Evolutionary conservation across 2,888 invertebrate genomes (phyloP).

Genomic region (Amphipoea lucens): DNA sequence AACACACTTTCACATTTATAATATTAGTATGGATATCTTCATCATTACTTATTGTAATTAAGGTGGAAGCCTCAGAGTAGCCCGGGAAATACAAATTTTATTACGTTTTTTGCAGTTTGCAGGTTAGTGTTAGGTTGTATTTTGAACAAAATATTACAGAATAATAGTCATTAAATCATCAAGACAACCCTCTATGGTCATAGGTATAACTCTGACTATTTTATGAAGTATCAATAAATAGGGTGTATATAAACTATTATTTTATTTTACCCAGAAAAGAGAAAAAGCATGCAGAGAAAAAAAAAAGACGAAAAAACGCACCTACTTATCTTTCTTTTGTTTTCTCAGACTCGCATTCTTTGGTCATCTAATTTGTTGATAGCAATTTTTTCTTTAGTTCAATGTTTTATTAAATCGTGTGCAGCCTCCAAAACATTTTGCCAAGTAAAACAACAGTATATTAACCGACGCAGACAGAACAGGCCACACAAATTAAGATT

Average conservation of each 20-base stretch:
- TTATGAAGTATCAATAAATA: neutral
- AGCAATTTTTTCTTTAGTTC: conserved; percentile 17
- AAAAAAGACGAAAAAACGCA: neutral
- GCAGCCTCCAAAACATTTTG: conserved; percentile 63
- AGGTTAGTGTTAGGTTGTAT: too few relatives aligned
- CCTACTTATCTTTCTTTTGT: neutral
- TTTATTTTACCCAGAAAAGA: neutral
- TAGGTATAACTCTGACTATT: neutral
- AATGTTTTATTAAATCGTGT: conserved; percentile 58
- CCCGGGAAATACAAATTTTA: neutral
- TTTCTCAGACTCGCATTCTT: neutral
- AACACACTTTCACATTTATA: too few relatives aligned
- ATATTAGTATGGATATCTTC: conserved; percentile 3
- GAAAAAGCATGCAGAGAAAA: neutral
- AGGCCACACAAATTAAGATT: conserved; percentile 84
- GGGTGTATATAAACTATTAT: neutral
- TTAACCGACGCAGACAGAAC: conserved; percentile 73
- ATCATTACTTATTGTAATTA: conserved; percentile 1
- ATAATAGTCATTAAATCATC: neutral
- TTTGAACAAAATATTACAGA: neutral
- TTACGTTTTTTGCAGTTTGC: neutral
- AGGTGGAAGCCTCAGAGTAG: neutral
- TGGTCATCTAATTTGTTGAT: neutral
- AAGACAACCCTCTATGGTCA: neutral
- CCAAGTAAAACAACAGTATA: conserved; percentile 68